A percentile compares a stretch with the other conserved stretches of the same genome.
Conservation (phyloP, 2,113 vertebrate genomes). For the Ginglymostoma cirratum region DNA sequence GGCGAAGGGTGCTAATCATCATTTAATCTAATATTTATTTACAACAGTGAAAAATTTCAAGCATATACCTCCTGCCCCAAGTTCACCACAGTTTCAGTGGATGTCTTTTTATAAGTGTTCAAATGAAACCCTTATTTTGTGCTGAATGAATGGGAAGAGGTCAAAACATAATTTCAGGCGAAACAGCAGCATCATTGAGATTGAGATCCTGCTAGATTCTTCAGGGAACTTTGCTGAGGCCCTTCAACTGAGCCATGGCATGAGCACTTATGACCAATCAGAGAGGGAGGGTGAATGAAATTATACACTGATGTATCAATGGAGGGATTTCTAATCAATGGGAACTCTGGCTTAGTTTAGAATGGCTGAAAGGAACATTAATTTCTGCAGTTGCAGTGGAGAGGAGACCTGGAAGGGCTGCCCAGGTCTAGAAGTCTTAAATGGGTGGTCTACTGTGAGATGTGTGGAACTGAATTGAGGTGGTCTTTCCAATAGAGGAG, state of each 20-base stretch:
- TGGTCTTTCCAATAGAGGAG: not conserved
- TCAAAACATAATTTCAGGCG: not conserved
- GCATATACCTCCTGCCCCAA: too few relatives aligned
- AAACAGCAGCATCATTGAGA: not conserved
- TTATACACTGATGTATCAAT: not conserved
- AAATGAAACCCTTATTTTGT: not conserved
- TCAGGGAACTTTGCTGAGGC: not conserved
- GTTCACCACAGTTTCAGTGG: too few relatives aligned
- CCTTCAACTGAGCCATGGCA: not conserved
- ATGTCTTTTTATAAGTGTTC: too few relatives aligned
- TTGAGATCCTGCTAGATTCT: not conserved
- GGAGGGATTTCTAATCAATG: not conserved
- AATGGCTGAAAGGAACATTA: not conserved
- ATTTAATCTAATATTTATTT: too few relatives aligned
- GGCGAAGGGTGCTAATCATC: too few relatives aligned
- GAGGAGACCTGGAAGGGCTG: not conserved
- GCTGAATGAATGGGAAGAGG: not conserved
- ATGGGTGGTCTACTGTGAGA: not conserved
- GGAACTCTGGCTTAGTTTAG: not conserved
- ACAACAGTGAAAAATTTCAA: too few relatives aligned
- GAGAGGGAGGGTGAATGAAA: not conserved
- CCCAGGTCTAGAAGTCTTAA: not conserved
- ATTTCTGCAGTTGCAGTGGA: not conserved
- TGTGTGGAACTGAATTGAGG: not conserved
- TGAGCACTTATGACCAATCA: not conserved